These are phyloP conservation scores for Chironomus tepperi DNA, from an alignment of 1,140 invertebrate genomes.

Conservation along the genomic window DNA sequence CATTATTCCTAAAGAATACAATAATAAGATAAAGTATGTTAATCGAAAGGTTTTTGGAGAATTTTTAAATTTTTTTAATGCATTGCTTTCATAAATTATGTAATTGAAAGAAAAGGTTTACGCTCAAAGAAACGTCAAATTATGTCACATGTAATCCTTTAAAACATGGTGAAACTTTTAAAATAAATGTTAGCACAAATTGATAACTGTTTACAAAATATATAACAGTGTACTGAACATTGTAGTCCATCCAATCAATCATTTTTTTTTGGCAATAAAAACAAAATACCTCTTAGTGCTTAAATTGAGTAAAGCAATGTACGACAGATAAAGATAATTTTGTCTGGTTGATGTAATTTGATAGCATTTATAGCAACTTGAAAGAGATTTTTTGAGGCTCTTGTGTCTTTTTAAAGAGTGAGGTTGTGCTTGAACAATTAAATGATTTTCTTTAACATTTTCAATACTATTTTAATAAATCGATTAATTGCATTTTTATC, in stretches of 20 bases:
- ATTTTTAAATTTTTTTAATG: slow-evolving; percentile 21
- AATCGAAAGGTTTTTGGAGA: slow-evolving; percentile 1
- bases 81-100: not conserved
- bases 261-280: slow-evolving; percentile 16
- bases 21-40: slow-evolving; percentile 27
- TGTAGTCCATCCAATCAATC: not conserved
- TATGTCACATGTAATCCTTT: not conserved
- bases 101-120: not conserved
- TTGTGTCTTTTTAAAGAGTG: not conserved
- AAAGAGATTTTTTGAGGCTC: not conserved
- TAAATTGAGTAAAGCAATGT: not conserved
- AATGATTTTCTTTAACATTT: slow-evolving; percentile 30
- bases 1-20: slow-evolving; percentile 71
- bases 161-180: too few relatives aligned
- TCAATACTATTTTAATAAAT: slow-evolving; percentile 27
- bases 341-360: not conserved
- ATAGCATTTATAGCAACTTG: not conserved
- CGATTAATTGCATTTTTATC: too few relatives aligned
- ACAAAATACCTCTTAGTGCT: not conserved
- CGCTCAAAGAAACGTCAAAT: too few relatives aligned
- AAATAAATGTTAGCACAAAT: not conserved
- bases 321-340: slow-evolving; percentile 19
- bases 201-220: not conserved
- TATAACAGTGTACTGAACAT: not conserved
- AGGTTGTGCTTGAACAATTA: not conserved